These are phyloP conservation scores for Falco cherrug DNA, from an alignment of 2,797 vertebrate genomes.

Conservation along the genomic window DNA sequence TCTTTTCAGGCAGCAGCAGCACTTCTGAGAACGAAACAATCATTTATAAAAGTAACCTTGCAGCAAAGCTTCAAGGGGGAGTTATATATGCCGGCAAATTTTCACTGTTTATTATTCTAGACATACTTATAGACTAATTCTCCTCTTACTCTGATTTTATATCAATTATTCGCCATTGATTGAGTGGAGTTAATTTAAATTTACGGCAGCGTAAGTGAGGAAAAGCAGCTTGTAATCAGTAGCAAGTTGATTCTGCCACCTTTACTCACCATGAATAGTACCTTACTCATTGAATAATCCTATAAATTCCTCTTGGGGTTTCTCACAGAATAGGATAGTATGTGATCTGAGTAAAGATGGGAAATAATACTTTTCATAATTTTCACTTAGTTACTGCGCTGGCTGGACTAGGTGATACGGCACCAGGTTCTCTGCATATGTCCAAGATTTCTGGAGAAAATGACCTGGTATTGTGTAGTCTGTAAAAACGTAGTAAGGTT, in stretches of 20 bases:
- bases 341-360: conserved; percentile 59
- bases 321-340: conserved; percentile 38
- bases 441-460: conserved; percentile 7
- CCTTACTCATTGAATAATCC: conserved; percentile 60
- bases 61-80: conserved; percentile 62
- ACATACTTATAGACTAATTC: conserved; percentile 69
- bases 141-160: conserved; percentile 70
- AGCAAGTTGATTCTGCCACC: conserved; percentile 63
- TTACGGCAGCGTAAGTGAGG: conserved; percentile 64
- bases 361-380: conserved; percentile 37
- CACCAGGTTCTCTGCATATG: background rate
- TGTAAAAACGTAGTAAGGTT: background rate
- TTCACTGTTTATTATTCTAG: conserved; percentile 69
- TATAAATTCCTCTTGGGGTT: conserved; percentile 46
- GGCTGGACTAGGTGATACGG: background rate
- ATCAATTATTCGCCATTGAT: conserved; percentile 68
- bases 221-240: conserved; percentile 56
- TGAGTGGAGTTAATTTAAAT: conserved; percentile 72
- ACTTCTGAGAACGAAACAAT: conserved; percentile 62
- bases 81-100: conserved; percentile 56
- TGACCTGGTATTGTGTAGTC: background rate
- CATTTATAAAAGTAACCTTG: conserved; percentile 69
- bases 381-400: conserved; percentile 15
- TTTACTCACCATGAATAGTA: conserved; percentile 67
- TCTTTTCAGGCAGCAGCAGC: conserved; percentile 23